Evolutionary conservation across 1,140 invertebrate species (phyloP).

Genomic region (Lanistes nyassanus): DNA sequence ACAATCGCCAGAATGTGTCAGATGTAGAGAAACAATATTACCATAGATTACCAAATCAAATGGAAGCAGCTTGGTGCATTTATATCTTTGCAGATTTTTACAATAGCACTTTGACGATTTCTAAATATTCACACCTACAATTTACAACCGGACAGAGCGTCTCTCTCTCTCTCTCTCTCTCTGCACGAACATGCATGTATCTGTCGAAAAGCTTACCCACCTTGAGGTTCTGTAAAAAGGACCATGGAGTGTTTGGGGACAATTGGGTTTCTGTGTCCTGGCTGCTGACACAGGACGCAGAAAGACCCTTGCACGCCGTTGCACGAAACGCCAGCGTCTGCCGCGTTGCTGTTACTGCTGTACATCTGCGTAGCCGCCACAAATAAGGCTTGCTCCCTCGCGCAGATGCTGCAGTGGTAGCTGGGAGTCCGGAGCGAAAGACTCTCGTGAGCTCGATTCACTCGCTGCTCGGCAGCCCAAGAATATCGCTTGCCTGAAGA

Average conservation of each 20-base stretch:
- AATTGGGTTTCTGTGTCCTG: neutral
- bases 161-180: neutral
- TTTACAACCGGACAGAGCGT: neutral
- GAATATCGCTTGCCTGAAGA: neutral
- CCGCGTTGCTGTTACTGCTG: neutral
- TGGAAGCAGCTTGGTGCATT: neutral
- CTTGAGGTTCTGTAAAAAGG: slow-evolving; percentile 37
- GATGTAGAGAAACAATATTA: neutral
- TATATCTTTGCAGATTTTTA: neutral
- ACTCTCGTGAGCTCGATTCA: neutral
- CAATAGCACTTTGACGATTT: neutral
- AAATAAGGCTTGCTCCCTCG: slow-evolving; percentile 1
- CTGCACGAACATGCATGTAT: neutral
- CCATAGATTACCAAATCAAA: neutral
- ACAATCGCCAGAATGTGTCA: no score
- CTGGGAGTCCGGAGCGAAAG: neutral
- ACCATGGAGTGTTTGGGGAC: slow-evolving; percentile 26
- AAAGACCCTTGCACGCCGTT: neutral
- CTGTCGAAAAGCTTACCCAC: slow-evolving; percentile 11
- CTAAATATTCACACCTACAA: neutral
- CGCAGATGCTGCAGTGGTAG: slow-evolving; percentile 20
- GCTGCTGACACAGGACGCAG: neutral
- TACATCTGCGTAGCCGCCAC: neutral
- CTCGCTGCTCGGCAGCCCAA: slow-evolving; percentile 8
- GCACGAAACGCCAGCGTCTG: neutral